phyloP scores from a whole-genome alignment of 2,888 invertebrate genomes.

The Aproaerema taeniolella region DNA sequence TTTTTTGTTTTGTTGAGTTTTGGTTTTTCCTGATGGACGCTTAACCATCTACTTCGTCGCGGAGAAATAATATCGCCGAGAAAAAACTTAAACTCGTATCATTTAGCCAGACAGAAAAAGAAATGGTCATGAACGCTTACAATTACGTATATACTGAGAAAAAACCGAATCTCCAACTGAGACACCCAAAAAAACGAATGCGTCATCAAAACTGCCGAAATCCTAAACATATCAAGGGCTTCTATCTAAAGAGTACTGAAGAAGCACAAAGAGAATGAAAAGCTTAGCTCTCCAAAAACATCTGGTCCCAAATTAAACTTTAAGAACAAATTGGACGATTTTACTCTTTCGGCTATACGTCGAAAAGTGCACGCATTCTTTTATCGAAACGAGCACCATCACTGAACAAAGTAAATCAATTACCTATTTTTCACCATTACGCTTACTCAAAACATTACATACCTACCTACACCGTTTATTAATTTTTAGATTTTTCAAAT shows the following conservation, averaged over 20 bases:
- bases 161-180: background rate
- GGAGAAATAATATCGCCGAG: background rate
- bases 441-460: background rate
- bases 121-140: background rate
- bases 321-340: background rate
- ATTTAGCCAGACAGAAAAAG: background rate
- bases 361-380: background rate
- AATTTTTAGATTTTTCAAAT: background rate
- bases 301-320: background rate
- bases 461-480: background rate
- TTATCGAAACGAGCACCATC: background rate
- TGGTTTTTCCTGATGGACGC: background rate
- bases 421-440: no score
- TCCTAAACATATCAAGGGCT: background rate
- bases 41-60: background rate
- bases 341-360: background rate
- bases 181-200: background rate
- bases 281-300: background rate
- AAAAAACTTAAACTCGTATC: background rate
- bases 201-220: background rate
- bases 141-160: background rate
- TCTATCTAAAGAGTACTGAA: background rate
- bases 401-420: background rate
- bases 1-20: background rate
- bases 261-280: background rate